Evolutionary conservation across 2,113 vertebrate genomes (phyloP), one percentile per base, ranked within the genome.

Genomic region (Gymnorhina tibicen): DNA sequence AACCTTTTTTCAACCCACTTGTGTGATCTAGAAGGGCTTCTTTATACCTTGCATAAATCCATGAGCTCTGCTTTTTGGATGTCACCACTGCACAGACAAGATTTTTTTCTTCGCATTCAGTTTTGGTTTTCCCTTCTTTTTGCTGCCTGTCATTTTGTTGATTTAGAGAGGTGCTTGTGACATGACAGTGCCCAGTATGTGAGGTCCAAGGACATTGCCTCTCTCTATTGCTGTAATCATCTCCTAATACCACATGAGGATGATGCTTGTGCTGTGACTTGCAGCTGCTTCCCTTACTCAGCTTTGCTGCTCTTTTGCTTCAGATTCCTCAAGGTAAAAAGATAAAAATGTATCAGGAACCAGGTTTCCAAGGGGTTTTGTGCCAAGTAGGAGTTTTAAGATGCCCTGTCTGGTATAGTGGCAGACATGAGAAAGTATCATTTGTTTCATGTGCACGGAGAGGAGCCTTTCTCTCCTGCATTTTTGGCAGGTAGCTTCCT

Each of bases 251-350:
- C 23, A 42, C 50, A 84, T 74, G 75, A 67, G 76, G n/a, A 50
- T 49, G 42, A 0, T 59, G 55, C 76, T 93, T 93, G 41, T 68
- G 80, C 70, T 63, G 75, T 90, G 47, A 69, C 50, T 62, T 55
- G 59, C 64, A 41, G 68, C 85, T 56, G 2, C 92, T 94, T 24
- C 44, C 49, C 56, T 88, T 81, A 63, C 60, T 74, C 76, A 67
- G 46, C 87, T 93, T 80, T 42, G 22, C 63, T 80, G 33, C 44
- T 80, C 6, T 74, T 96, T 47, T 55, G 10, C 75, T 90, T 88
- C 59, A 70, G 37, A 39, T 83, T 86, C 59, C 1, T 3, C 47
- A 86, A 78, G 32, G 55, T 59, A 35, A 41, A 69, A 90, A 67
- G 27, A 50, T n/a, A 20, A 74, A 69, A 55, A 22, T 23, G 9